Percentiles rank a stretch among this genome's conserved stretches.
These are phyloP conservation scores for Varanus komodoensis DNA, from an alignment of 2,113 vertebrate genomes.

Conservation along the genomic window DNA sequence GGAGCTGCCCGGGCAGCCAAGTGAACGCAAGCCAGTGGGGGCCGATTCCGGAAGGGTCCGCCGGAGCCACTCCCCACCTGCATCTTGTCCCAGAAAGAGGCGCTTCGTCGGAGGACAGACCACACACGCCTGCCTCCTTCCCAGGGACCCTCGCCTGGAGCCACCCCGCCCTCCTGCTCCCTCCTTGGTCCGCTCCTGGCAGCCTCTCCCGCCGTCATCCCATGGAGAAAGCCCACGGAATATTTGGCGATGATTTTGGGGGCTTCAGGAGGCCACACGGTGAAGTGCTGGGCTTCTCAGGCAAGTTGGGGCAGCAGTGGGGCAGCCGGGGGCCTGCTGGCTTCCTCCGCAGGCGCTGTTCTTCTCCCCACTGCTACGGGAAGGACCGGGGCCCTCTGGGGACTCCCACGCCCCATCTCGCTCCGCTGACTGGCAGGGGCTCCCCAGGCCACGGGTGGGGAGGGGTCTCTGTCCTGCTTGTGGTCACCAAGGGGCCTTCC, in stretches of 20 bases:
- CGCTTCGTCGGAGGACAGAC: slow-evolving; percentile 8
- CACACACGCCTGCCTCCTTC: not conserved
- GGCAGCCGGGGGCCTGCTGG: not conserved
- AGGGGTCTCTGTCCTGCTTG: no score
- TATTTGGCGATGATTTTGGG: slow-evolving; percentile 90
- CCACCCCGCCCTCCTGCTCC: slow-evolving; percentile 71
- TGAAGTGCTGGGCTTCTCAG: slow-evolving; percentile 87
- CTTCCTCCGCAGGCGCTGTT: not conserved
- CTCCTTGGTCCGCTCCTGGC: slow-evolving; percentile 85
- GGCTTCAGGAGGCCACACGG: slow-evolving; percentile 88
- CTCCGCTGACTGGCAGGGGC: no score
- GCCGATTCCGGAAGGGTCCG: no score
- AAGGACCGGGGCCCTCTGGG: no score
- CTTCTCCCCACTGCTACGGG: no score
- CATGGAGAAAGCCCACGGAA: slow-evolving; percentile 91
- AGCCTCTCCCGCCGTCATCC: slow-evolving; percentile 75
- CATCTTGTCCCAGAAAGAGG: not conserved
- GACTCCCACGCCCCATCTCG: no score
- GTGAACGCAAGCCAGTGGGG: no score
- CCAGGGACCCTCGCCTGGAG: not conserved
- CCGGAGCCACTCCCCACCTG: not conserved
- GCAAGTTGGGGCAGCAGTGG: slow-evolving; percentile 66
- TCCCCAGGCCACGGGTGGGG: no score
- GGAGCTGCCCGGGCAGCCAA: no score
- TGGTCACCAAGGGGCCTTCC: no score